phyloP scores from a whole-genome alignment of 2,888 invertebrate genomes.

The Conops quadrifasciatus region DNA sequence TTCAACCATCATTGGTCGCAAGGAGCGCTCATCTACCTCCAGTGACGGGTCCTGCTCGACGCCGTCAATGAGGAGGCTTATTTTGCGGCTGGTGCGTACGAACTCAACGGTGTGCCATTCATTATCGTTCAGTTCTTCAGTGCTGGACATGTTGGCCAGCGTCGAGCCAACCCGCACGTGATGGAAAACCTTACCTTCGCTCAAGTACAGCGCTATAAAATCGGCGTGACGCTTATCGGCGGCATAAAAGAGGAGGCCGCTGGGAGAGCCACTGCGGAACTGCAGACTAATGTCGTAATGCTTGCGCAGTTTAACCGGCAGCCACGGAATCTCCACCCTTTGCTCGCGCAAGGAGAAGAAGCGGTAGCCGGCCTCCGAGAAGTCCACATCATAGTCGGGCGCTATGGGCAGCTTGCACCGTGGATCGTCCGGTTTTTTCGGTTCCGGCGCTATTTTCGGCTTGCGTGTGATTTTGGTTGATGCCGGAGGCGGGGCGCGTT shows the following conservation, averaged over 20 bases:
- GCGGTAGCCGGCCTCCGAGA: conserved; percentile 58
- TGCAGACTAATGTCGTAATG: conserved; percentile 78
- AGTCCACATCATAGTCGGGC: conserved; percentile 61
- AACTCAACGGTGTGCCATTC: conserved; percentile 82
- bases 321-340: conserved; percentile 75
- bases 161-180: conserved; percentile 72
- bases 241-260: conserved; percentile 87
- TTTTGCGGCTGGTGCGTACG: conserved; percentile 71
- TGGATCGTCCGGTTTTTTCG: conserved; percentile 56
- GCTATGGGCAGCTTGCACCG: conserved; percentile 59
- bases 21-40: conserved; percentile 71
- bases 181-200: conserved; percentile 77
- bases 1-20: conserved; percentile 69
- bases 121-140: conserved; percentile 73
- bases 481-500: conserved; percentile 12
- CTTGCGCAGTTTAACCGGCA: conserved; percentile 72
- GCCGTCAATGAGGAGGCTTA: conserved; percentile 65
- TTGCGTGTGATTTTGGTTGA: conserved; percentile 46
- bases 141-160: conserved; percentile 69
- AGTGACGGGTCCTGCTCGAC: conserved; percentile 47
- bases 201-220: conserved; percentile 79
- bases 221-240: conserved; percentile 72
- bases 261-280: conserved; percentile 75
- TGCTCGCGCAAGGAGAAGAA: conserved; percentile 69
- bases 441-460: conserved; percentile 43